A percentile compares a stretch with the other conserved stretches of the same genome.
These are phyloP conservation scores for Hermodice carunculata DNA, from an alignment of 2,888 invertebrate genomes.

Conservation along the genomic window DNA sequence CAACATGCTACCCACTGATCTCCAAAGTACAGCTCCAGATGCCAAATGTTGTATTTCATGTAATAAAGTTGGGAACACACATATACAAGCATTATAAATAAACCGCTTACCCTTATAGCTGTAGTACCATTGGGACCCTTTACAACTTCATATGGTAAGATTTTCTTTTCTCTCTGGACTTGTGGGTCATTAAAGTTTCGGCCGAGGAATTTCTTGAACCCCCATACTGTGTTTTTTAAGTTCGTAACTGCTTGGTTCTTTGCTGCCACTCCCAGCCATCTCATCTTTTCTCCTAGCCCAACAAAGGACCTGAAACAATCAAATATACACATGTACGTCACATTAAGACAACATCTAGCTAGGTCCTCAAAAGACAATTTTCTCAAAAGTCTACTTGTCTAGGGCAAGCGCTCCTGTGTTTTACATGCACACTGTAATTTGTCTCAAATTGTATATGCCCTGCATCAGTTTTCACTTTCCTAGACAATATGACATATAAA, in stretches of 20 bases:
- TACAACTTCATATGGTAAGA: conserved; percentile 84
- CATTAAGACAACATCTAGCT: background rate
- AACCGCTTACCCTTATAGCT: conserved; percentile 82
- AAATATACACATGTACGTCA: background rate
- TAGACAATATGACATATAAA: too few species aligned
- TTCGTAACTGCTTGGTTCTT: conserved; percentile 98
- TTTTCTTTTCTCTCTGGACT: conserved; percentile 85
- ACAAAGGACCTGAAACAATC: conserved; percentile 87
- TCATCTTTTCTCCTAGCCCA: conserved; percentile 92
- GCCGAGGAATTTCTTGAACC: conserved; percentile 93
- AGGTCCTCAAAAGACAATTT: too few species aligned
- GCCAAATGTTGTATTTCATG: too few species aligned
- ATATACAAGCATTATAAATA: too few species aligned
- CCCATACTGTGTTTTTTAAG: conserved; percentile 95
- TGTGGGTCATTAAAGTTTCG: conserved; percentile 87
- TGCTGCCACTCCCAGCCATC: conserved; percentile 95
- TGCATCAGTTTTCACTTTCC: too few species aligned
- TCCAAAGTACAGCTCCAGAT: too few species aligned
- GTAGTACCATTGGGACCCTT: conserved; percentile 84
- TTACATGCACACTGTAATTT: too few species aligned
- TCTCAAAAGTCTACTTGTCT: too few species aligned
- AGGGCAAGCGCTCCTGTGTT: too few species aligned
- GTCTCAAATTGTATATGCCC: too few species aligned
- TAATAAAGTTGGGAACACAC: too few species aligned
- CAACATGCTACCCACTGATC: too few species aligned